Evolutionary conservation across 2,113 vertebrate species (phyloP).

Genomic region (Mormyrus iriodes): DNA sequence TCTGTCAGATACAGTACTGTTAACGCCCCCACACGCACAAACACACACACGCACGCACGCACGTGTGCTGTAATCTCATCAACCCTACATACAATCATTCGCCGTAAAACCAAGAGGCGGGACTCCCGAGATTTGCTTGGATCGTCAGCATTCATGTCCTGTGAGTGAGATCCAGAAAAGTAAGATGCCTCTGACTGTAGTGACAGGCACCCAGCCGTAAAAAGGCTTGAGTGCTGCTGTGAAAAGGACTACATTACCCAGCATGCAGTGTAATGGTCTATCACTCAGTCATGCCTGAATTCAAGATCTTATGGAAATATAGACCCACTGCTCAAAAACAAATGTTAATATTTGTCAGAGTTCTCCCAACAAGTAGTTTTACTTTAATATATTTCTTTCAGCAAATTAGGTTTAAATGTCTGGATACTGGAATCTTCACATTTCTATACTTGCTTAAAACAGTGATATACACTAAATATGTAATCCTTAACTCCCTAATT

Average conservation of each 20-base stretch:
- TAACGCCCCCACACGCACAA: neutral
- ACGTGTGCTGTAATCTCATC: conserved; percentile 15
- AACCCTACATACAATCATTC: conserved; percentile 96
- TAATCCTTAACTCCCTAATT: neutral
- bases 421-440: neutral
- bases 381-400: neutral
- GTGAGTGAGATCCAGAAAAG: conserved; percentile 62
- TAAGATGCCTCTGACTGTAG: conserved; percentile 11
- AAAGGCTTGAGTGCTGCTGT: neutral
- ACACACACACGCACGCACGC: conserved; percentile 35
- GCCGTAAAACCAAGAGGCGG: conserved; percentile 88
- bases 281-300: neutral
- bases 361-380: neutral
- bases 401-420: neutral
- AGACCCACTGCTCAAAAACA: neutral
- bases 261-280: neutral
- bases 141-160: conserved; percentile 89
- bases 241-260: conserved; percentile 1
- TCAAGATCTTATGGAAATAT: neutral
- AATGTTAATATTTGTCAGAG: neutral
- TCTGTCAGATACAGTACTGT: neutral
- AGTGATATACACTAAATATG: neutral
- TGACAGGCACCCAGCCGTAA: neutral
- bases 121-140: conserved; percentile 83
- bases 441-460: neutral